A percentile compares a stretch with the other conserved stretches of the same genome.
These are phyloP conservation scores for Halesus radiatus DNA, from an alignment of 1,140 invertebrate genomes.

Conservation along the genomic window DNA sequence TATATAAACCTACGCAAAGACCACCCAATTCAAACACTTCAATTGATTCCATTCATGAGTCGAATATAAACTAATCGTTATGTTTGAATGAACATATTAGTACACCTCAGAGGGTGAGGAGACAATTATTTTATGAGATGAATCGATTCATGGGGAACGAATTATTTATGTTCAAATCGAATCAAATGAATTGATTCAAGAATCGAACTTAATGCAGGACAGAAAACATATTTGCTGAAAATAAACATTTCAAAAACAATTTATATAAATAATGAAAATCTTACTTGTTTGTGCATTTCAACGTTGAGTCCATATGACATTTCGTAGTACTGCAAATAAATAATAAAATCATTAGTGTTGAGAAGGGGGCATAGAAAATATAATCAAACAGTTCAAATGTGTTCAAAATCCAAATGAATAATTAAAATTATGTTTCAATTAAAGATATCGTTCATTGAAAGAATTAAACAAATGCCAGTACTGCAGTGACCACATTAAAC, in stretches of 20 bases:
- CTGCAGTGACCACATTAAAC: not conserved
- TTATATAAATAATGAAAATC: constrained; percentile 7
- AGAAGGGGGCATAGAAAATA: not conserved
- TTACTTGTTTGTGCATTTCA: constrained; percentile 99
- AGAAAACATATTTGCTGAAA: not conserved
- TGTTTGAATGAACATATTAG: too few species aligned
- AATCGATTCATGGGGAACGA: too few species aligned
- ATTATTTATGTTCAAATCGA: too few species aligned
- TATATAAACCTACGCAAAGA: too few species aligned
- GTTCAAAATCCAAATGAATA: not conserved
- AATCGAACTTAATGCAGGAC: too few species aligned
- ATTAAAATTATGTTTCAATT: not conserved
- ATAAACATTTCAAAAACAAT: not conserved
- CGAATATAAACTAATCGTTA: too few species aligned
- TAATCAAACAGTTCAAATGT: not conserved
- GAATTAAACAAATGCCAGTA: not conserved
- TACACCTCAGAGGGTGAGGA: too few species aligned
- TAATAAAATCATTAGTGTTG: constrained; percentile 54
- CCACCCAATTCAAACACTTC: too few species aligned
- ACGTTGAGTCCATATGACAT: constrained; percentile 99
- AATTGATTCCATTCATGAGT: too few species aligned
- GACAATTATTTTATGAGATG: too few species aligned
- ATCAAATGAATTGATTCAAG: too few species aligned
- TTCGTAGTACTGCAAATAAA: constrained; percentile 97
- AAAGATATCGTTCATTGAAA: not conserved